Base-by-base conservation (phyloP, 1,140 invertebrate species). In the Formica exsecta region DNA sequence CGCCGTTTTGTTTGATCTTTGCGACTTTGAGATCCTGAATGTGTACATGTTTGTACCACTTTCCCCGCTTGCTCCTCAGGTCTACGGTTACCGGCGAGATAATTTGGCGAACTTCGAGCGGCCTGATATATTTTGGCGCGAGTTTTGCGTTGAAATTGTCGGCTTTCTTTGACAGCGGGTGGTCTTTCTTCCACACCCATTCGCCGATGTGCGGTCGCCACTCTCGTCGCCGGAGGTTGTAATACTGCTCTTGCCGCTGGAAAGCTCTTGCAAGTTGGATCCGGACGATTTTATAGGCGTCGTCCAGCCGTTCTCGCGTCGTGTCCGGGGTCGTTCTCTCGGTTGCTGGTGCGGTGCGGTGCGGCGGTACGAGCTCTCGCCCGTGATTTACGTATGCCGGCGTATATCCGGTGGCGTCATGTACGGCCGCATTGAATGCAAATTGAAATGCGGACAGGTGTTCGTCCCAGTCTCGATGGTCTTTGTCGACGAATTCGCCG, bases 291-390 rank as follows among this genome's bases (percentile, higher is more conserved):
- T 64, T 13, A 4, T n/a, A 64, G 3, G 29, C 29, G 4, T 64
- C 62, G 0, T 64, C 13, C 9, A 64, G 13, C 0, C 25, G 22
- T 9, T 44, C 9, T 5, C 16, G 61, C 0, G 7, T 1, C 0
- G 6, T 16, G 11, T 13, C 1, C 1, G 5, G 16, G 4, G 9
- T 2, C 0, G n/a, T n/a, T n/a, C 1, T 11, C 3, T 0, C 0
- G 0, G 9, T 16, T 29, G 5, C 1, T 0, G 29, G 4, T 6
- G 11, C 13, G 0, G 1, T 1, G 2, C 16, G 13, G 1, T 1
- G 16, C 3, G 64, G 19, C 2, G 64, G 2, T 0, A 19, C 22
- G 0, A 65, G 64, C 3, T 65, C 64, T 0, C 64, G 2, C 4
- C 29, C 64, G 36, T 65, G 32, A 0, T 7, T 38, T 0, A 65